Base-by-base conservation (phyloP, 2,113 vertebrate species). In the Delphinus delphis region DNA sequence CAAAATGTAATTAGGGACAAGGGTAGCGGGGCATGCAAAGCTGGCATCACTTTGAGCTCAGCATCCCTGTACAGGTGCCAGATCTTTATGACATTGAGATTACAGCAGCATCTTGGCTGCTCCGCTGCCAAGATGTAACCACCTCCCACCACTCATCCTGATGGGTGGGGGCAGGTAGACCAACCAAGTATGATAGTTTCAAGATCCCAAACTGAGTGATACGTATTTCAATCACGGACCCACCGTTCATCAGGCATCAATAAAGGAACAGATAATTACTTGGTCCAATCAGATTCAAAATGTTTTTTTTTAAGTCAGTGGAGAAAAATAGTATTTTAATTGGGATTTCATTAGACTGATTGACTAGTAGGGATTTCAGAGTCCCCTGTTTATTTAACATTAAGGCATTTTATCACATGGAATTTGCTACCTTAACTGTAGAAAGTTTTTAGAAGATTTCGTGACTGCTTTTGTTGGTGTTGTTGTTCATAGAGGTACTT, bases 1-100 rank as follows among this genome's bases (percentile, higher is more conserved):
- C 95, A 84, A 90, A 89, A 68, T 95, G 36, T 93, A 89, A 94
- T 96, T 87, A 93, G 92, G 86, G 82, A 91, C 62, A 67, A 93
- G 58, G 91, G 85, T 41, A 92, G 53, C 44, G 62, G 94, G 86
- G 93, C 95, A 68, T 93, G 65, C 21, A 68, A 80, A 91, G 62
- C 44, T 88, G 86, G 89, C 82, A 93, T 17, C n/a, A 13, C 60
- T 8, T 4, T 41, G 71, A 88, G 71, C 67, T 36, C 65, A 93
- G 81, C 81, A 62, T n/a, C 60, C 33, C 44, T 60, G 60, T 10
- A 5, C 17, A 62, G 80, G 81, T 82, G 88, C 88, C 89, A 60
- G 44, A 53, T 95, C 71, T 91, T 26, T 60, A 12, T 41, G n/a
- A 70, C 62, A n/a, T 23, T 17, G 2, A n/a, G 15, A 53, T 53